Evolutionary conservation across 2,797 vertebrate species (phyloP), one percentile per base, ranked within the genome.

Genomic region (Onychomys leucogaster): DNA sequence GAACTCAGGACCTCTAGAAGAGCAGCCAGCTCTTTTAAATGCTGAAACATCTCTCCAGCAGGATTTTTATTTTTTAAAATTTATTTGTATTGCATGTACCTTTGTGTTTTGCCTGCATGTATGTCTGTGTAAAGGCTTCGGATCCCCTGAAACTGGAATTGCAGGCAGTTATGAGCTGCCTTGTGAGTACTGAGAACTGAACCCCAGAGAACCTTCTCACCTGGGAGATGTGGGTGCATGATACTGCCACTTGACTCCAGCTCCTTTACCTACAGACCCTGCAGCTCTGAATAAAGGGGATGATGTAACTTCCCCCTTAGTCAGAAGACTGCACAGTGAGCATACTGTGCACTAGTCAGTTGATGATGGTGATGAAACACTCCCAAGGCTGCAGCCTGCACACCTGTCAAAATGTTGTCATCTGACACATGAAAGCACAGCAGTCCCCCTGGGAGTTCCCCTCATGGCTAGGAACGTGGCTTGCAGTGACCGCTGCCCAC

Each of bases 121-220:
- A 43, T 25, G 23, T 75, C 71, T 75, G 21, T 43, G 21, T 75
- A 75, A 75, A 25, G 10, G 37, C 43, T 23, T 75, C 21, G 5
- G 21, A 25, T 73, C 23, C 37, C 71, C 37, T 75, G 71, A 75
- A 75, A 75, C 23, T 75, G 21, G 10, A 73, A 37, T 73, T 73
- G 23, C 34, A 69, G 34, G 69, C 69, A 71, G 69, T 71, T 71
- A 37, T 37, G 69, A 71, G n/a, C 71, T 41, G 21, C 23, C 37
- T 12, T 75, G 37, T 75, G 9, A 5, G 71, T 75, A 12, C 41
- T 75, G 27, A 43, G 25, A 46, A 76, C 46, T 76, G 41, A 76
- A 76, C 41, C 0, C 2, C 2, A 2, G 2, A 19, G 6, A 6
- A 5, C 34, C 27, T 0, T 46, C 34, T 34, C 21, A 29, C 34